These are phyloP conservation scores for Irena cyanogastra DNA, from an alignment of 2,113 vertebrate genomes.

Conservation along the genomic window DNA sequence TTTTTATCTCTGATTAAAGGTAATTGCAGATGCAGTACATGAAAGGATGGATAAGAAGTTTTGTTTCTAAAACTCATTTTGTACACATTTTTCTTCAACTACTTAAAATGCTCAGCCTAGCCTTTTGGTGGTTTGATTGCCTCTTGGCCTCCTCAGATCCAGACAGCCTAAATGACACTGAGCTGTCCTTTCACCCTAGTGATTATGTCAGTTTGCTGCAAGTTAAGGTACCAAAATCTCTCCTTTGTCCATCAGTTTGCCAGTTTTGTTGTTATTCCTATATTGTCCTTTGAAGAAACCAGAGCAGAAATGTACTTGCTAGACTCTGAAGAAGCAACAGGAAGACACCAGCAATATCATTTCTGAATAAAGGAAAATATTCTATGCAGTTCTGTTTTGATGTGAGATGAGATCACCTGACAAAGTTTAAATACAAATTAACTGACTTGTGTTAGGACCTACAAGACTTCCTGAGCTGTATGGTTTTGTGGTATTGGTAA, in stretches of 20 bases:
- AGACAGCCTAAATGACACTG: not conserved
- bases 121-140: not conserved
- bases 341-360: not conserved
- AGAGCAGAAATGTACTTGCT: not conserved
- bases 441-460: not conserved
- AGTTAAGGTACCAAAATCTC: not conserved
- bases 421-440: not conserved
- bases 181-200: not conserved
- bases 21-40: not conserved
- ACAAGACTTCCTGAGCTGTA: not conserved
- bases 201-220: not conserved
- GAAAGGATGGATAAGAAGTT: not conserved
- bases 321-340: not conserved
- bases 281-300: not conserved
- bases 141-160: not conserved
- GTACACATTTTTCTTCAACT: not conserved
- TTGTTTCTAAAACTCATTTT: not conserved
- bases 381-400: not conserved
- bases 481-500: not conserved
- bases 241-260: not conserved
- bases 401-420: not conserved
- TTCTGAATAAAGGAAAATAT: not conserved
- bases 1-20: not conserved
- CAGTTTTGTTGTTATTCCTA: not conserved
- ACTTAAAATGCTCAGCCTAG: not conserved